Evolutionary conservation across 2,797 vertebrate species (phyloP).

Genomic region (Pangasius krempfi): DNA sequence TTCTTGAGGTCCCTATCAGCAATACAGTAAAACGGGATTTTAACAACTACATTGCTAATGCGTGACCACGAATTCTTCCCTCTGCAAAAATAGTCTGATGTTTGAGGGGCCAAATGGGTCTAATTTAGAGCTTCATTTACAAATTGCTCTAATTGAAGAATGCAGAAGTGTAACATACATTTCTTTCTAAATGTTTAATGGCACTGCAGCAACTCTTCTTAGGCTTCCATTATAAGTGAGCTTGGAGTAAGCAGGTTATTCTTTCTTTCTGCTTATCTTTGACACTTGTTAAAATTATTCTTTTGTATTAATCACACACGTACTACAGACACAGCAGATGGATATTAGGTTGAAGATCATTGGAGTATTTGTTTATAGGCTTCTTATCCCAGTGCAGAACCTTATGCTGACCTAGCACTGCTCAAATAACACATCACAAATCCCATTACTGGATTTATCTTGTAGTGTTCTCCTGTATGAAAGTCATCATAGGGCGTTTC

Average conservation of each 20-base stretch:
- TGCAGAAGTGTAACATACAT: neutral
- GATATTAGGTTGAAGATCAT: neutral
- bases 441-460: constrained; percentile 11
- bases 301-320: neutral
- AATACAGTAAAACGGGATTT: too few species aligned
- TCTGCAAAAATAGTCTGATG: neutral
- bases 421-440: constrained; percentile 4
- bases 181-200: neutral
- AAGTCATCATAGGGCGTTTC: neutral
- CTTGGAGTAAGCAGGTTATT: neutral
- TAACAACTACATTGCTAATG: neutral
- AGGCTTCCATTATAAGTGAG: neutral
- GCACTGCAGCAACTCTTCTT: neutral
- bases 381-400: neutral
- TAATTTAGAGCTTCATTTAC: neutral
- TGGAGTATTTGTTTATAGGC: neutral
- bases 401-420: neutral
- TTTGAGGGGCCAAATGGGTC: neutral
- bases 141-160: neutral
- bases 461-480: neutral
- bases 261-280: neutral
- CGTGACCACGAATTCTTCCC: neutral
- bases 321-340: neutral
- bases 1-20: too few species aligned
- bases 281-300: neutral